Evolutionary conservation across 1,140 invertebrate genomes (phyloP).

Genomic region (Limonius californicus): DNA sequence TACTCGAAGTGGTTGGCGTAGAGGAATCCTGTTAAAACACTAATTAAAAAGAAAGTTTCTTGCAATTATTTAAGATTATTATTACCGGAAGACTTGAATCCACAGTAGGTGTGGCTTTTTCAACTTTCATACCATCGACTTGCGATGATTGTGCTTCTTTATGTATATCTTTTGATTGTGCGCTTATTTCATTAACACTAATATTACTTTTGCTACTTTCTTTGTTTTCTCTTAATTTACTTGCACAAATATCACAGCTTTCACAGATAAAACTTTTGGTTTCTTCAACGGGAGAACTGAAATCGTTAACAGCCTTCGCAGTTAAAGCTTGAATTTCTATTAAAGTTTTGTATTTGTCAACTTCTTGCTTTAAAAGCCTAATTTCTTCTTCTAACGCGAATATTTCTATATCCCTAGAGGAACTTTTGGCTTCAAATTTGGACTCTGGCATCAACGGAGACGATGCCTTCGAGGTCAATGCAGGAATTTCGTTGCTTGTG

Average conservation of each 20-base stretch:
- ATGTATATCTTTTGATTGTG: conserved; percentile 5
- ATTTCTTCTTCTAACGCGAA: conserved; percentile 48
- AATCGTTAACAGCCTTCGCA: conserved; percentile 50
- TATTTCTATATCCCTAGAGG: conserved; percentile 42
- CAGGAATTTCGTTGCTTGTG: neutral
- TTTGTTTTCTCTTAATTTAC: conserved; percentile 6
- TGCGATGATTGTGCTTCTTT: conserved; percentile 22
- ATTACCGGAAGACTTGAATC: too few relatives aligned
- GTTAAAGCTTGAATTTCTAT: conserved; percentile 53
- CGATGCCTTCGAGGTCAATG: conserved; percentile 10
- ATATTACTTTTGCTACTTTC: neutral
- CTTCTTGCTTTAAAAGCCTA: conserved; percentile 50
- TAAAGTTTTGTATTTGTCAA: conserved; percentile 53
- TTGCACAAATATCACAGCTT: conserved; percentile 49
- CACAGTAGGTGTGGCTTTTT: neutral
- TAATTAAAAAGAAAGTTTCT: too few relatives aligned
- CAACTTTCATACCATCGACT: conserved; percentile 5
- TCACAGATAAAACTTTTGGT: conserved; percentile 35
- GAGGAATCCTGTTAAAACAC: too few relatives aligned
- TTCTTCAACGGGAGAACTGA: conserved; percentile 47
- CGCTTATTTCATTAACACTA: neutral
- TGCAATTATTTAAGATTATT: too few relatives aligned
- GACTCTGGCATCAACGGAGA: conserved; percentile 1
- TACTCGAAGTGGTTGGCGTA: too few relatives aligned
- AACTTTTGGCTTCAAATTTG: conserved; percentile 25